Evolutionary conservation across 1,140 invertebrate species (phyloP).

Genomic region (Tetranychus urticae): DNA sequence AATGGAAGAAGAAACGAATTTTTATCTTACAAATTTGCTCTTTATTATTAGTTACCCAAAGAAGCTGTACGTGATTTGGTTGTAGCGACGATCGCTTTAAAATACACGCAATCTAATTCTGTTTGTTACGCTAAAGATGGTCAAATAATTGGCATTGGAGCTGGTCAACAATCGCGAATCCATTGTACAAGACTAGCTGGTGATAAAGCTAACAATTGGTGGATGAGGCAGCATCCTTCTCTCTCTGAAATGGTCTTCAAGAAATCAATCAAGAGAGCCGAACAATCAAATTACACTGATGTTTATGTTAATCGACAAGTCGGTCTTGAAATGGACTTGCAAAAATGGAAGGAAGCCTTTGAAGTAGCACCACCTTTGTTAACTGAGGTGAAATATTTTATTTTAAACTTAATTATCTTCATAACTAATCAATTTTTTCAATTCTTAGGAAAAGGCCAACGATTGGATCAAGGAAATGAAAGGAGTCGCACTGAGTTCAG

Average conservation of each 20-base stretch:
- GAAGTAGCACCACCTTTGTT: conserved; percentile 42
- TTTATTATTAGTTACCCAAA: conserved; percentile 31
- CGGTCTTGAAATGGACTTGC: conserved; percentile 45
- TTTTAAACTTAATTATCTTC: background rate
- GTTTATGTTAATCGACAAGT: conserved; percentile 76
- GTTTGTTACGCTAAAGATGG: conserved; percentile 76
- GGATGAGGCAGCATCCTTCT: conserved; percentile 75
- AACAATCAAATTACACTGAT: conserved; percentile 86
- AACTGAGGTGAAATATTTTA: conserved; percentile 23
- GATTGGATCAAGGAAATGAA: conserved; percentile 55
- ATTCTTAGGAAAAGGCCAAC: conserved; percentile 29
- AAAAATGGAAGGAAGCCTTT: conserved; percentile 40
- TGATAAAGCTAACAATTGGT: conserved; percentile 96
- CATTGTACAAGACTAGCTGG: conserved; percentile 90
- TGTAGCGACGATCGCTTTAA: conserved; percentile 82
- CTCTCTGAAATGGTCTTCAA: conserved; percentile 68
- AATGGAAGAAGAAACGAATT: background rate
- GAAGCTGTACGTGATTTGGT: conserved; percentile 64
- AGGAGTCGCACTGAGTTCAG: conserved; percentile 78
- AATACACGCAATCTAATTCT: conserved; percentile 94
- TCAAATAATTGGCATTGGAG: conserved; percentile 87
- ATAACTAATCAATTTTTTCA: background rate
- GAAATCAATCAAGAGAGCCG: conserved; percentile 62
- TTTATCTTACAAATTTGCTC: background rate
- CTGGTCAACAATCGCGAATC: conserved; percentile 89